Conservation (phyloP, 1,140 invertebrate species). For the Aphelinus atriplicis region DNA sequence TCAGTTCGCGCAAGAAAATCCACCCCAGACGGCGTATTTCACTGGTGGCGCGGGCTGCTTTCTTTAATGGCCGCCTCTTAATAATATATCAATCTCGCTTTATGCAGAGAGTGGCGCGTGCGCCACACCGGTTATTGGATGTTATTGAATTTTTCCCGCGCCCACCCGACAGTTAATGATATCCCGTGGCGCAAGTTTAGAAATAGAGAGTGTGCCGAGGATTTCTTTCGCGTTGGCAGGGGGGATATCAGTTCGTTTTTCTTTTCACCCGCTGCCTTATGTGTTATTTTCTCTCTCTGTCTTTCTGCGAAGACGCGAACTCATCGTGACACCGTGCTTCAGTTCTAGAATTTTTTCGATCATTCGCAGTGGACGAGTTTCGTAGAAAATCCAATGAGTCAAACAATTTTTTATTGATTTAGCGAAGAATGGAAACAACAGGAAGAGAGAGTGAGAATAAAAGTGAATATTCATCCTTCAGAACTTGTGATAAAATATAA, state of each 20-base stretch:
- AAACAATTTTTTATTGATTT: no score
- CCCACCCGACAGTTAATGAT: conserved; percentile 49
- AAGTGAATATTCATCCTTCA: no score
- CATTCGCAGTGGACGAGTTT: no score
- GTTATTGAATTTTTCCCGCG: conserved; percentile 53
- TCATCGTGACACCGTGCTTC: conserved; percentile 12
- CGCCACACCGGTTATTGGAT: conserved; percentile 44
- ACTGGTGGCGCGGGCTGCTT: conserved; percentile 48
- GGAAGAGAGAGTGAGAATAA: no score
- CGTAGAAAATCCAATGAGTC: no score
- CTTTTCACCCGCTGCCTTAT: conserved; percentile 4
- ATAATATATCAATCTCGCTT: conserved; percentile 63
- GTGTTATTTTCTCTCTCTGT: no score
- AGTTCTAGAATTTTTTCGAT: no score
- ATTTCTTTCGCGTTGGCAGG: not conserved
- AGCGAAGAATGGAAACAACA: no score
- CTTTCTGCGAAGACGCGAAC: not conserved
- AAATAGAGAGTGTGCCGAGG: conserved; percentile 1
- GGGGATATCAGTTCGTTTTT: conserved; percentile 34
- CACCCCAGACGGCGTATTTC: conserved; percentile 52
- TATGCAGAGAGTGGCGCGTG: conserved; percentile 44
- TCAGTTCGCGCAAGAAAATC: conserved; percentile 30
- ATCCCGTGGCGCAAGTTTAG: conserved; percentile 43
- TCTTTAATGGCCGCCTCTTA: conserved; percentile 60
- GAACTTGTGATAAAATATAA: no score